Base-by-base conservation (phyloP, 2,888 invertebrate species). In the Oscheius sp. region DNA sequence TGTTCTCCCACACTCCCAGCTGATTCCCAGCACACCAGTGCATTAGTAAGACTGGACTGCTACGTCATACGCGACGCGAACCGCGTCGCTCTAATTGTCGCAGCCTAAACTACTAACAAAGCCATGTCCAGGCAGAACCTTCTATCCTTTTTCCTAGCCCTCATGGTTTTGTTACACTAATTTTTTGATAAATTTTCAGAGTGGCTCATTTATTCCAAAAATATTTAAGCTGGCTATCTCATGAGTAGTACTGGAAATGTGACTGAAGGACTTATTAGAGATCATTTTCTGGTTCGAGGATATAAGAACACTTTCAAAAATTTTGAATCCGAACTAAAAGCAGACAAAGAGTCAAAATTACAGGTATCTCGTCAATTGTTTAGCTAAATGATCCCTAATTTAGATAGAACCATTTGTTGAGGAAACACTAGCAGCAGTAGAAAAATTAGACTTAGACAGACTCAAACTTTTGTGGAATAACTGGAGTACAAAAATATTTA, bases 371-470 rank as follows among this genome's bases (percentile, higher is more conserved):
- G 20, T n/a, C n/a, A 45, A 45, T 4, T 10, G 12, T 37, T 37
- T 57, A 17, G 23, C 6, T 31, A 3, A n/a, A n/a, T n/a, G n/a
- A n/a, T n/a, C n/a, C n/a, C n/a, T 23, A 37, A 2, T 76, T 53
- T 50, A 82, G 82, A 75, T 81, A 6, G 82, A 82, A 37, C 70
- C 74, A 31, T 73, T 82, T 42, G 76, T 84, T 5, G 73, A 76
- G 27, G 82, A 82, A 65, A 78, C 84, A 48, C 75, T 79, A 34
- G 65, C 74, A 23, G 73, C 74, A 12, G 79, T 84, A 37, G 82
- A 84, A 20, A 76, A 71, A 46, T 66, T 74, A 39, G 78, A 83
- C 37, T 76, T 82, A 20, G 80, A 80, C 20, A 71, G 70, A 15
- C 66, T 84, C 1, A 55, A 69, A 4, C 55, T 58, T 17, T 70